Evolutionary conservation across 2,113 vertebrate species (phyloP).

Genomic region (Philantomba maxwellii): DNA sequence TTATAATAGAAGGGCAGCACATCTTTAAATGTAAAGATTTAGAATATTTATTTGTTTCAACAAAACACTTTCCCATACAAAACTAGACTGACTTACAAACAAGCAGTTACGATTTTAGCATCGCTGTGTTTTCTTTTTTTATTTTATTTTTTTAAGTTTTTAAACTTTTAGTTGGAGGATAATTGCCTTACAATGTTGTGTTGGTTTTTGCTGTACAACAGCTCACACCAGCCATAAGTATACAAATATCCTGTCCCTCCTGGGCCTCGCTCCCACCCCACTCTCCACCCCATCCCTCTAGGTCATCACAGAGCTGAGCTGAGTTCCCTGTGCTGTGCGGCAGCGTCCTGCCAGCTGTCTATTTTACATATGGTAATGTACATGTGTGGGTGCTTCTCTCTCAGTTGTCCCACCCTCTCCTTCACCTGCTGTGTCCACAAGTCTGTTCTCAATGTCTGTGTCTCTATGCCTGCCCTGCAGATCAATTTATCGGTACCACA

Average conservation of each 20-base stretch:
- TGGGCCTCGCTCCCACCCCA: background rate
- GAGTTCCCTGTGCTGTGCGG: background rate
- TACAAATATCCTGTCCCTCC: background rate
- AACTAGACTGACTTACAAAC: background rate
- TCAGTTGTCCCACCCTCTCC: background rate
- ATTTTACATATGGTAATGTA: background rate
- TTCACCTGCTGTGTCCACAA: background rate
- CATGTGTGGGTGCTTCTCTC: background rate
- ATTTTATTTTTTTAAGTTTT: background rate
- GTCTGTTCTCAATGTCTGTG: background rate
- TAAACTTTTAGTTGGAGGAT: background rate
- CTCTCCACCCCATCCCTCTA: background rate
- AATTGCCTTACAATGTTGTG: background rate
- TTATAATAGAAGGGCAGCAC: background rate
- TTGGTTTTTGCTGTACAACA: background rate
- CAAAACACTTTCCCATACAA: background rate
- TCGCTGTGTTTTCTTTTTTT: background rate
- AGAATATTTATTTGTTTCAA: background rate
- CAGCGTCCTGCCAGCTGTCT: background rate
- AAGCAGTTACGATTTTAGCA: background rate
- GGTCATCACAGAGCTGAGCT: background rate
- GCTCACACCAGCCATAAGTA: background rate
- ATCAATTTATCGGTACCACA: background rate
- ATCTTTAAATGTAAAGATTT: background rate
- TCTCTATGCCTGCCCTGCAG: background rate